phyloP scores from a whole-genome alignment of 2,888 invertebrate genomes.

The Mythimna ferrago region DNA sequence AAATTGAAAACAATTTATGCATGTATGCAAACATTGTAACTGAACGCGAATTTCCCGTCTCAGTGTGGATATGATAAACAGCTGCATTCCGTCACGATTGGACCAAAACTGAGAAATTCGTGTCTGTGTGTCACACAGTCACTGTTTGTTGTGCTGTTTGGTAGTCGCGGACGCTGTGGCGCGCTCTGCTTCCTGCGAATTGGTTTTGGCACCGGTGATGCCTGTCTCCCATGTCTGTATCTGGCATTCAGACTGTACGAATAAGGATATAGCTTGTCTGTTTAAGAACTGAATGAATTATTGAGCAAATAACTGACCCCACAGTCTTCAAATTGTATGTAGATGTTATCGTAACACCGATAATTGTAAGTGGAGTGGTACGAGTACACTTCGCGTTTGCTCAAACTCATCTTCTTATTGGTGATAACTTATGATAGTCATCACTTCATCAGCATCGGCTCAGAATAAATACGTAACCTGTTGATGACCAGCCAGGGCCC shows the following conservation, averaged over 20 bases:
- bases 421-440: too few species aligned
- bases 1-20: conserved; percentile 9
- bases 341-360: too few species aligned
- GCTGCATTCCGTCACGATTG: conserved; percentile 47
- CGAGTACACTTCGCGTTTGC: too few species aligned
- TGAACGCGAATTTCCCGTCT: conserved; percentile 31
- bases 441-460: too few species aligned
- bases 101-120: conserved; percentile 53
- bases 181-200: conserved; percentile 58
- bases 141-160: conserved; percentile 39
- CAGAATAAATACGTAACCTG: too few species aligned
- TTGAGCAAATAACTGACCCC: neutral
- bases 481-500: too few species aligned
- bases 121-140: conserved; percentile 60
- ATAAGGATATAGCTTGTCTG: neutral
- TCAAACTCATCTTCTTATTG: too few species aligned
- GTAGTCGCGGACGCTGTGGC: conserved; percentile 20
- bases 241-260: neutral
- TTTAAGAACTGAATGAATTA: neutral
- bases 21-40: conserved; percentile 22
- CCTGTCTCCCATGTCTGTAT: neutral
- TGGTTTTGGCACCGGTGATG: conserved; percentile 51
- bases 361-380: too few species aligned
- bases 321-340: too few species aligned
- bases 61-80: conserved; percentile 26